Conservation (phyloP, 2,113 vertebrate species). For the Apteryx mantelli region DNA sequence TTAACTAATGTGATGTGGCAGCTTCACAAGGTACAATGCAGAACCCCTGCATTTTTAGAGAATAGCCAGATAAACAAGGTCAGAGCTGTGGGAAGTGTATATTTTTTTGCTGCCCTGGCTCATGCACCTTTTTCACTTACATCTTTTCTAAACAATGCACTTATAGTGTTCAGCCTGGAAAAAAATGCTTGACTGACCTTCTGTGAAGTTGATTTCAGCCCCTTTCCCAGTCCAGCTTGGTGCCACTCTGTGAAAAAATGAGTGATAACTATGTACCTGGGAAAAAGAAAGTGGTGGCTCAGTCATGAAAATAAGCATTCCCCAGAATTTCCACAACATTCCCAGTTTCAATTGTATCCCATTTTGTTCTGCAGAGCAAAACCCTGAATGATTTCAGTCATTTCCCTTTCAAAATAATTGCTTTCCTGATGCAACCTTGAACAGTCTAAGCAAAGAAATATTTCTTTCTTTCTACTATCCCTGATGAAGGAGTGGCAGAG, state of each 20-base stretch:
- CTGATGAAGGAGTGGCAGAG: not conserved
- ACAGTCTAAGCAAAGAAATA: not conserved
- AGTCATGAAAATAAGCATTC: not conserved
- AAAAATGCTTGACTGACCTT: not conserved
- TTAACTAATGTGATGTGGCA: not conserved
- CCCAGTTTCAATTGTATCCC: not conserved
- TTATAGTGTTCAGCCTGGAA: not conserved
- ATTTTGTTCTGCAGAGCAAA: not conserved
- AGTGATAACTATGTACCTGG: not conserved
- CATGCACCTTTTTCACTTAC: not conserved
- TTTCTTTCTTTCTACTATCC: not conserved
- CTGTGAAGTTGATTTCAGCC: not conserved
- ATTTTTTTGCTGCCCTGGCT: not conserved
- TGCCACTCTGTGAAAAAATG: not conserved
- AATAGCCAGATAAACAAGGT: not conserved
- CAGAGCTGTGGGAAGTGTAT: not conserved
- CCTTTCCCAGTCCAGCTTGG: not conserved
- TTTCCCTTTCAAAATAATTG: conserved; percentile 37
- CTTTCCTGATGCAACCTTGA: conserved; percentile 18
- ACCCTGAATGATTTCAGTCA: not conserved
- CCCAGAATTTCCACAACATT: not conserved
- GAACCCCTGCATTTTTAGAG: not conserved
- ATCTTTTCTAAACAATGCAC: not conserved
- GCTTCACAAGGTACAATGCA: not conserved
- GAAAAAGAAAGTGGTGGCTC: not conserved